Conservation (phyloP, 2,113 vertebrate species). For the Atlantisia rogersi region DNA sequence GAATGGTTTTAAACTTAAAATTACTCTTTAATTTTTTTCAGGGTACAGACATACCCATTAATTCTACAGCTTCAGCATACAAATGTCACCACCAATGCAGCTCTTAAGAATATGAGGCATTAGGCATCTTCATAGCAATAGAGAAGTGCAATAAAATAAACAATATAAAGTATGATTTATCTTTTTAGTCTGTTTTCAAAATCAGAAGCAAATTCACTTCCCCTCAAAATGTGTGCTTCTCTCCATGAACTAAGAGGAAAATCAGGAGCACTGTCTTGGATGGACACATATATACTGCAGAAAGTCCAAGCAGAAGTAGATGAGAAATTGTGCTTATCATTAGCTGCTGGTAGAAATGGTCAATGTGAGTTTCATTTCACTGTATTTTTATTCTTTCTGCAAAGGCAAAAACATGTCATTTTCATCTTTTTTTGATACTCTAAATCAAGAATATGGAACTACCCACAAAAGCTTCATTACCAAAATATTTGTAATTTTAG, state of each 20-base stretch:
- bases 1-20: not conserved
- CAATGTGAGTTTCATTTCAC: not conserved
- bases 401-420: accelerated
- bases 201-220: not conserved
- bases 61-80: accelerated
- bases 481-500: not conserved
- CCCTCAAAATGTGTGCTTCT: not conserved
- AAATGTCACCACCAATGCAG: not conserved
- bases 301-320: accelerated
- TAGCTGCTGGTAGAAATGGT: not conserved
- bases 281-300: accelerated
- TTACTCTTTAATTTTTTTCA: not conserved
- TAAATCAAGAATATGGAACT: not conserved
- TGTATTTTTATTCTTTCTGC: accelerated
- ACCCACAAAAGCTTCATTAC: accelerated
- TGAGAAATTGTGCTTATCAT: accelerated
- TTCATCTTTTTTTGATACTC: accelerated
- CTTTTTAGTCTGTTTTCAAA: not conserved
- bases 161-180: not conserved
- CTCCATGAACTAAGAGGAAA: not conserved
- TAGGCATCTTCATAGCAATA: not conserved
- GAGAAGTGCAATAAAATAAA: not conserved
- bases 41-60: accelerated
- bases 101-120: not conserved
- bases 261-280: accelerated